Base-by-base conservation (phyloP, 2,888 invertebrate genomes). In the Agrochola circellaris region DNA sequence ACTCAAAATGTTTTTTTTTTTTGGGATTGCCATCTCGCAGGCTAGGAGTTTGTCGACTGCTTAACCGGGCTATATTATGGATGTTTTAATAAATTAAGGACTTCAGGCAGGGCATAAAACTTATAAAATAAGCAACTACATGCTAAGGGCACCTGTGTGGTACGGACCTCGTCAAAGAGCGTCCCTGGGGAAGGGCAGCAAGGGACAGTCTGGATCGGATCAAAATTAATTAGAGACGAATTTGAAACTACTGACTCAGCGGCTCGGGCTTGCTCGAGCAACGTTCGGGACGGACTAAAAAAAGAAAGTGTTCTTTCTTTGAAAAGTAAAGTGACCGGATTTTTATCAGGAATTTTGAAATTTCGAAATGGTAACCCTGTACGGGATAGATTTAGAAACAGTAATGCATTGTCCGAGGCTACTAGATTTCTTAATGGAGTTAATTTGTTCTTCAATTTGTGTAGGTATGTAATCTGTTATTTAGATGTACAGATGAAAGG, bases 401-500 rank as follows among this genome's bases (percentile, higher is more conserved):
- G 69, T 76, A 76, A 85, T 78, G 76, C 74, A 80, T 87, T 76
- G 81, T 77, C 62, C 67, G 81, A 84, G 82, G 75, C 79, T 79
- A 65, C 73, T 34, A 34, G 45, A 72, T 86, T 83, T 83, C 83
- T 75, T 84, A 84, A 86, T 83, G 26, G 58, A 70, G 26, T 70
- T 85, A 85, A 80, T 86, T 86, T 67, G 66, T 62, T 76, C 67
- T 79, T 83, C 83, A 73, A 79, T 83, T 79, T 34, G 66, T 75
- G 34, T 60, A 48, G 17, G 48, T 48, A 62, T 73, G 77, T 71
- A 77, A 83, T 80, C 71, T 58, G 23, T 62, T 80, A 83, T 73
- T 79, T 65, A 75, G 75, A 79, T 75, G 69, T 60, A 34, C 81
- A 75, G 70, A 81, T 81, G 71, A 72, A 72, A 75, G 75, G 74